Conservation (phyloP, 35 echinoderm and acorn worm genomes). For the Eucidaris tribuloides region DNA sequence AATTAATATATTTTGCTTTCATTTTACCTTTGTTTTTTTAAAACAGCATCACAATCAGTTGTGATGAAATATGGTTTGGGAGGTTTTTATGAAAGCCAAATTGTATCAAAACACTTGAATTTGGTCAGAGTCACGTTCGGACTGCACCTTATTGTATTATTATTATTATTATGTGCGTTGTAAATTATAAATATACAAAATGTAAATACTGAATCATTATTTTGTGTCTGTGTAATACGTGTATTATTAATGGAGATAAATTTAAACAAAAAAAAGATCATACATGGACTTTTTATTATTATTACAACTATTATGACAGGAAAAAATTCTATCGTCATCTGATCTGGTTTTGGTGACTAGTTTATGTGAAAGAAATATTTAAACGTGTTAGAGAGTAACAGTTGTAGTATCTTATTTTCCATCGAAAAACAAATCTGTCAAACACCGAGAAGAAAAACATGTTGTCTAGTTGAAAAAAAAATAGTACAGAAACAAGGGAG, state of each 20-base stretch:
- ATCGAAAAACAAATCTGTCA: no score
- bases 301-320: constrained; percentile 6
- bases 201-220: constrained; percentile 38
- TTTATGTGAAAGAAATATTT: no score
- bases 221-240: constrained; percentile 36
- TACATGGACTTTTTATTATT: constrained; percentile 24
- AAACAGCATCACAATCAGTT: no score
- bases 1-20: constrained; percentile 40
- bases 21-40: constrained; percentile 18
- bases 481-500: no score
- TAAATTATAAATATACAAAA: constrained; percentile 38
- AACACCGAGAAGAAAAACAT: no score
- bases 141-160: constrained; percentile 22
- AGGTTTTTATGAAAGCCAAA: constrained; percentile 28
- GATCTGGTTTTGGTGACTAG: background rate
- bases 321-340: background rate
- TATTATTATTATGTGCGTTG: constrained; percentile 25
- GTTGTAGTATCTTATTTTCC: no score
- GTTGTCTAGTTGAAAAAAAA: no score
- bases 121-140: background rate
- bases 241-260: constrained; percentile 31
- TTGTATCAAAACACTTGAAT: constrained; percentile 27
- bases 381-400: no score
- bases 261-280: background rate
- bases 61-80: background rate